These are phyloP conservation scores for Falcunculus frontatus DNA, from an alignment of 2,113 vertebrate species.

Conservation along the genomic window DNA sequence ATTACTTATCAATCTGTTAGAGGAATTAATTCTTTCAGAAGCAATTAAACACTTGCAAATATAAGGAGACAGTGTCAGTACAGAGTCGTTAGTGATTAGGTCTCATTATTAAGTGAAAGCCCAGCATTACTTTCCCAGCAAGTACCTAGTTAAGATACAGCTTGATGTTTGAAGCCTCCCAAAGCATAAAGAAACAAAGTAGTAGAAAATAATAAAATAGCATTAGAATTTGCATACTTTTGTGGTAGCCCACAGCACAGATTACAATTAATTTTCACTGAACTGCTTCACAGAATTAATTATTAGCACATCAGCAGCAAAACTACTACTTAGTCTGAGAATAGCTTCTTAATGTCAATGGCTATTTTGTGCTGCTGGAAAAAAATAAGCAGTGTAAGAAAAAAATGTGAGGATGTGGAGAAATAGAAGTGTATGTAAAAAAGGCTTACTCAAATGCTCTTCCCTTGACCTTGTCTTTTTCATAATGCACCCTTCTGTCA, in stretches of 20 bases:
- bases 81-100: not conserved
- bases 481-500: not conserved
- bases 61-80: not conserved
- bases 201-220: not conserved
- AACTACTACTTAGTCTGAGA: not conserved
- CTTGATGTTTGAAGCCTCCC: not conserved
- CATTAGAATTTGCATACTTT: not conserved
- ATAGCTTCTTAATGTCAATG: not conserved
- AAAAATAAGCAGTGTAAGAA: not conserved
- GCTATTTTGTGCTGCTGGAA: not conserved
- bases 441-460: not conserved
- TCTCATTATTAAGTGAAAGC: not conserved
- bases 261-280: not conserved
- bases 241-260: not conserved
- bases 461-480: not conserved
- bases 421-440: not conserved
- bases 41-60: not conserved
- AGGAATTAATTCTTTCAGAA: not conserved
- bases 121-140: not conserved
- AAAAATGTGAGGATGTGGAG: not conserved
- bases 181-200: not conserved
- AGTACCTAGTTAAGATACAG: not conserved
- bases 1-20: not conserved
- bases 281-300: not conserved
- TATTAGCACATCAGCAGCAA: not conserved